Evolutionary conservation across 2,113 vertebrate species (phyloP).

Genomic region (Tyto alba): DNA sequence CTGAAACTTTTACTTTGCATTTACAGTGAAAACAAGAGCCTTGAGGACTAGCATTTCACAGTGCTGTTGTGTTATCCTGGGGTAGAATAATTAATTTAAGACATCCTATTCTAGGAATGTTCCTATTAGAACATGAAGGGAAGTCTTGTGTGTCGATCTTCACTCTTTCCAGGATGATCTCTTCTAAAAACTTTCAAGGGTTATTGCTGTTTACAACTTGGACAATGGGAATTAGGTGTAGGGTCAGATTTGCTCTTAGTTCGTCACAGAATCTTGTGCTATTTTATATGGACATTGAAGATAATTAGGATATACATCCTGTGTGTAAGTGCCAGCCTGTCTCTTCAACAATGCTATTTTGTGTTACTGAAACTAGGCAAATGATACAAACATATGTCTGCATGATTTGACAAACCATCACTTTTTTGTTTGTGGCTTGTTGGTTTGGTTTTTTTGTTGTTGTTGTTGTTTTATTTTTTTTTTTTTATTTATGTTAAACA

Average conservation of each 20-base stretch:
- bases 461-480: too few relatives aligned
- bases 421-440: background rate
- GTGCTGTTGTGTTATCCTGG: background rate
- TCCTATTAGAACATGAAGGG: background rate
- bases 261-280: background rate
- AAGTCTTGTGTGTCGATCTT: background rate
- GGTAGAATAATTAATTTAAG: background rate
- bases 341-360: rapidly evolving
- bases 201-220: background rate
- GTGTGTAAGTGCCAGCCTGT: background rate
- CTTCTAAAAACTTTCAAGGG: background rate
- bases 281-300: background rate
- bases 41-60: background rate
- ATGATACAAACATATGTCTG: background rate
- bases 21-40: background rate
- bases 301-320: background rate
- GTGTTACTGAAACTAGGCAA: background rate
- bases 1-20: background rate
- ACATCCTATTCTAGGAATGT: background rate
- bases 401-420: background rate
- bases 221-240: background rate
- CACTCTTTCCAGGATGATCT: background rate
- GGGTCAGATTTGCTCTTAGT: background rate
- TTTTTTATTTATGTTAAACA: background rate
- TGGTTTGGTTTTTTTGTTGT: background rate